These are phyloP conservation scores for Sebastes dallii DNA, from an alignment of 2,797 vertebrate species.

Conservation along the genomic window DNA sequence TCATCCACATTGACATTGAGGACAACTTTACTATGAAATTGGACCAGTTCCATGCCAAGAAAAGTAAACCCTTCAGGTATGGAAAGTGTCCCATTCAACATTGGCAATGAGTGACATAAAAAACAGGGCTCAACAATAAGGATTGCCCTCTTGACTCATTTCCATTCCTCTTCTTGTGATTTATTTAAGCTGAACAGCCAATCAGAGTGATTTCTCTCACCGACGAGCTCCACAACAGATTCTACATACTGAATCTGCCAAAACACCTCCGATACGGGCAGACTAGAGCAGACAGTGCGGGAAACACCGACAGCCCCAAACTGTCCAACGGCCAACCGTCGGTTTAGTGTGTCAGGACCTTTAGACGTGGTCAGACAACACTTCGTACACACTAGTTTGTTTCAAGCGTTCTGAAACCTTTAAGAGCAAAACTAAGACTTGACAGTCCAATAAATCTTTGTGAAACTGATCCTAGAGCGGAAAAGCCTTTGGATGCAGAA, in stretches of 20 bases:
- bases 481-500: neutral
- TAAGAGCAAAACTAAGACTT: neutral
- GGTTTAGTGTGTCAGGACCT: too few relatives aligned
- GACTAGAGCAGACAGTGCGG: too few relatives aligned
- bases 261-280: too few relatives aligned
- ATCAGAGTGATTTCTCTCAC: too few relatives aligned
- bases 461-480: neutral
- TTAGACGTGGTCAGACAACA: too few relatives aligned
- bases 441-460: neutral
- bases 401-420: neutral
- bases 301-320: too few relatives aligned
- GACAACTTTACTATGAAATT: neutral
- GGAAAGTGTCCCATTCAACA: neutral
- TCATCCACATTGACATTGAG: constrained; percentile 15
- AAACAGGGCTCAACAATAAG: neutral
- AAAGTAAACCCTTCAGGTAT: neutral
- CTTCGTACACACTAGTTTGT: neutral
- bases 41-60: neutral
- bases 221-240: too few relatives aligned
- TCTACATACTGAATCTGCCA: too few relatives aligned
- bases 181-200: too few relatives aligned
- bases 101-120: neutral
- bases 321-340: too few relatives aligned
- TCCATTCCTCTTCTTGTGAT: too few relatives aligned
- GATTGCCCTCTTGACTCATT: too few relatives aligned